These are phyloP conservation scores for Heliconius hewitsoni DNA, from an alignment of 1,140 invertebrate species.

Conservation along the genomic window DNA sequence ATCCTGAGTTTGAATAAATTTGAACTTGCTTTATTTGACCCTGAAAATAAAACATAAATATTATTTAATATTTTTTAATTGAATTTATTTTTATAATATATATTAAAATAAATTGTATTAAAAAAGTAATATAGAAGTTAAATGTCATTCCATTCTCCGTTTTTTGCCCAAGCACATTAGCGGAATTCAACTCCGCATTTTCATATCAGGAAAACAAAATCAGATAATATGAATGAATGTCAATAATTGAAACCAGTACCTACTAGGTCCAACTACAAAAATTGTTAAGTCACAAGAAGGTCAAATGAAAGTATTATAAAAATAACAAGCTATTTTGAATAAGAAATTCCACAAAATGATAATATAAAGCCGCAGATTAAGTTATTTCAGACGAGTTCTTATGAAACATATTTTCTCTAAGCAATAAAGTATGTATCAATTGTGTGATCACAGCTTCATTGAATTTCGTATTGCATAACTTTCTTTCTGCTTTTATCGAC, in stretches of 20 bases:
- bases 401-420: constrained; percentile 23
- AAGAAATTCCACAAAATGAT: constrained; percentile 8
- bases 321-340: constrained; percentile 17
- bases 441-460: constrained; percentile 16
- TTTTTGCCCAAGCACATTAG: too few species aligned
- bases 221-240: too few species aligned
- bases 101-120: too few species aligned
- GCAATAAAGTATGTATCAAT: neutral
- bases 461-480: neutral
- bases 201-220: too few species aligned
- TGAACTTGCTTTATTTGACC: constrained; percentile 48
- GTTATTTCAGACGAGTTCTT: constrained; percentile 11
- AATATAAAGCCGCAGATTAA: neutral
- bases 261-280: too few species aligned
- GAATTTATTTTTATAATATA: too few species aligned
- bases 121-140: too few species aligned
- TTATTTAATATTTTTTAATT: too few species aligned
- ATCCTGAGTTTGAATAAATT: constrained; percentile 40
- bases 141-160: too few species aligned
- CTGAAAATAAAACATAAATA: constrained; percentile 47
- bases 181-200: too few species aligned
- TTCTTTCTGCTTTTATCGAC: neutral
- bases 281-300: neutral
- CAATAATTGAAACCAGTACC: too few species aligned
- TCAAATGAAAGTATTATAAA: constrained; percentile 1